phyloP scores from a whole-genome alignment of 2,113 vertebrate species.

The Noctilio leporinus region DNA sequence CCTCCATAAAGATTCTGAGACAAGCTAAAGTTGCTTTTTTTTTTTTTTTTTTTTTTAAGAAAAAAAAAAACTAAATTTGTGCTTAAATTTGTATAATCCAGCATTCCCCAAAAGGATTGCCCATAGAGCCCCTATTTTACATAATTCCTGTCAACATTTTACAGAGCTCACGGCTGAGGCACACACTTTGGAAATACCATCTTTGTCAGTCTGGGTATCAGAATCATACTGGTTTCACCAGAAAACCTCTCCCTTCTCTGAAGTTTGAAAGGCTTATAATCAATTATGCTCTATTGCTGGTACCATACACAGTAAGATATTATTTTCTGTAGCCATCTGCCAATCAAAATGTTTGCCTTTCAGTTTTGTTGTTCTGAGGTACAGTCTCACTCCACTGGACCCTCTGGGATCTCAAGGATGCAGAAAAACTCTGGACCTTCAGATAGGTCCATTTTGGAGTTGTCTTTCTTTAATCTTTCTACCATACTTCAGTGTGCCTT shows the following conservation, averaged over 20 bases:
- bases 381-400: not conserved
- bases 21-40: not conserved
- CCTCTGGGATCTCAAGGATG: not conserved
- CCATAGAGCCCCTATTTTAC: not conserved
- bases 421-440: not conserved
- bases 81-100: not conserved
- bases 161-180: not conserved
- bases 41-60: too few species aligned
- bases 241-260: not conserved
- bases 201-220: not conserved
- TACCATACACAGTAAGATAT: not conserved
- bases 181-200: not conserved
- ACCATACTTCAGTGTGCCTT: not conserved
- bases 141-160: not conserved
- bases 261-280: not conserved
- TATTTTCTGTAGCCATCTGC: not conserved
- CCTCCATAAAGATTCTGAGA: not conserved
- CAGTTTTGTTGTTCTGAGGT: not conserved
- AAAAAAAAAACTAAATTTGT: not conserved
- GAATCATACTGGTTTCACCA: not conserved
- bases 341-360: not conserved
- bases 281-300: not conserved
- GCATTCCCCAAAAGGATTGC: not conserved
- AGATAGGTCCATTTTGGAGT: not conserved
- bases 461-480: not conserved